A percentile compares a stretch with the other conserved stretches of the same genome.
These are phyloP conservation scores for Neolamprologus longior DNA, from an alignment of 2,113 vertebrate genomes.

Conservation along the genomic window DNA sequence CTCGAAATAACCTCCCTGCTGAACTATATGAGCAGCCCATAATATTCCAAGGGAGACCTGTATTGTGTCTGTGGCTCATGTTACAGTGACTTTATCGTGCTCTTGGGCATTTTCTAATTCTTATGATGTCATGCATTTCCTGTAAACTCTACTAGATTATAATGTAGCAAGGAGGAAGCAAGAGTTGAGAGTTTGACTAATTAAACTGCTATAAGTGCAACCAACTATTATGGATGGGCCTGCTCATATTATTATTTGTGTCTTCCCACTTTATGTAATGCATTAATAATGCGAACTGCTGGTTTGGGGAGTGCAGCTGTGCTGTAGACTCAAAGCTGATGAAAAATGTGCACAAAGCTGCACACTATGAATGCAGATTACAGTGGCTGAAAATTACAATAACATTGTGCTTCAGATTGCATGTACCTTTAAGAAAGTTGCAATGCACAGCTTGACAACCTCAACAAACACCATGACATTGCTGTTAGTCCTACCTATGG, in stretches of 20 bases:
- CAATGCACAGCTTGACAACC: background rate
- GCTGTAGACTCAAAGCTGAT: background rate
- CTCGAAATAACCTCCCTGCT: background rate
- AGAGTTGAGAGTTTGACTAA: slow-evolving; percentile 25
- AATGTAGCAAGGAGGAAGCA: background rate
- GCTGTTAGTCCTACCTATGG: background rate
- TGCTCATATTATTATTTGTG: slow-evolving; percentile 6
- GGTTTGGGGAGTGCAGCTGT: background rate
- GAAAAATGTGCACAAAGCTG: background rate
- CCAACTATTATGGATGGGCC: background rate
- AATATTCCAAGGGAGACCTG: background rate
- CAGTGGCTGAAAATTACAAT: background rate
- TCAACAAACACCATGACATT: background rate
- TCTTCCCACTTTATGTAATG: slow-evolving; percentile 16
- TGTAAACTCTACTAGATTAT: slow-evolving; percentile 4
- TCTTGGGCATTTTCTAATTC: slow-evolving; percentile 21
- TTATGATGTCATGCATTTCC: slow-evolving; percentile 35
- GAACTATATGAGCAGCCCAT: background rate
- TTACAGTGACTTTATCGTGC: slow-evolving; percentile 11
- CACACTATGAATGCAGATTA: background rate
- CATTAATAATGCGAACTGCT: background rate
- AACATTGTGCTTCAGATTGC: background rate
- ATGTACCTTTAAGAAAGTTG: background rate
- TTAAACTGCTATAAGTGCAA: slow-evolving; percentile 27
- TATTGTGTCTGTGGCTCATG: background rate